These are phyloP conservation scores for Paralvinella palmiformis DNA, from an alignment of 1,140 invertebrate species.

Conservation along the genomic window DNA sequence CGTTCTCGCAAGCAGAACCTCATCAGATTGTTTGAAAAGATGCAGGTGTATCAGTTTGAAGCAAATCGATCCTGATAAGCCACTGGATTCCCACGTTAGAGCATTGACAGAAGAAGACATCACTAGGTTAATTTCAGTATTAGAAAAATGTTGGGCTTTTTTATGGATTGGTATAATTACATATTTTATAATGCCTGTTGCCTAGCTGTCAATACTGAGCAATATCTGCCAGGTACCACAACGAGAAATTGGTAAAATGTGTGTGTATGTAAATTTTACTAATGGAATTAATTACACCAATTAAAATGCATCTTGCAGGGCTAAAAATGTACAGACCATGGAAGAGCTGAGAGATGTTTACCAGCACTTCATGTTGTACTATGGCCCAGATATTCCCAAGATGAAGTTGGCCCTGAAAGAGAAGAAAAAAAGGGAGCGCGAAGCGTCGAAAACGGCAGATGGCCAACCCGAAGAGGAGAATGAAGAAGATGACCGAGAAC, in stretches of 20 bases:
- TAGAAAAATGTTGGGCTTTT: too few species aligned
- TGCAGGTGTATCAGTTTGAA: constrained; percentile 87
- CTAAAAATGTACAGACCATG: constrained; percentile 68
- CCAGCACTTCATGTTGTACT: constrained; percentile 88
- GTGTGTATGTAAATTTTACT: too few species aligned
- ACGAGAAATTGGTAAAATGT: too few species aligned
- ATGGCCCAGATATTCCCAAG: constrained; percentile 73
- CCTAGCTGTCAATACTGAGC: too few species aligned
- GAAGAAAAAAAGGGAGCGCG: constrained; percentile 27
- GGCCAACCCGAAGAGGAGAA: constrained; percentile 56
- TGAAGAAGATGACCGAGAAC: constrained; percentile 52
- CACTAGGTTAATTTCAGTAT: constrained; percentile 62
- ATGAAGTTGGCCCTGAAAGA: constrained; percentile 72
- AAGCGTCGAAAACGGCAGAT: constrained; percentile 42
- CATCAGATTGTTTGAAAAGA: constrained; percentile 77
- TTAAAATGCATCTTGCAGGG: too few species aligned
- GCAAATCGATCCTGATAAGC: constrained; percentile 72
- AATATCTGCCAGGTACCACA: too few species aligned
- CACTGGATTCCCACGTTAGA: constrained; percentile 73
- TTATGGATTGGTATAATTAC: too few species aligned
- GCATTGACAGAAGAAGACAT: constrained; percentile 82
- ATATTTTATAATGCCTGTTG: too few species aligned
- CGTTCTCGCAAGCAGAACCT: constrained; percentile 80
- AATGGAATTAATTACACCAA: too few species aligned
- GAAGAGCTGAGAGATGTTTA: constrained; percentile 91